phyloP scores from a whole-genome alignment of 1,140 invertebrate species.

The Neodiprion fabricii region DNA sequence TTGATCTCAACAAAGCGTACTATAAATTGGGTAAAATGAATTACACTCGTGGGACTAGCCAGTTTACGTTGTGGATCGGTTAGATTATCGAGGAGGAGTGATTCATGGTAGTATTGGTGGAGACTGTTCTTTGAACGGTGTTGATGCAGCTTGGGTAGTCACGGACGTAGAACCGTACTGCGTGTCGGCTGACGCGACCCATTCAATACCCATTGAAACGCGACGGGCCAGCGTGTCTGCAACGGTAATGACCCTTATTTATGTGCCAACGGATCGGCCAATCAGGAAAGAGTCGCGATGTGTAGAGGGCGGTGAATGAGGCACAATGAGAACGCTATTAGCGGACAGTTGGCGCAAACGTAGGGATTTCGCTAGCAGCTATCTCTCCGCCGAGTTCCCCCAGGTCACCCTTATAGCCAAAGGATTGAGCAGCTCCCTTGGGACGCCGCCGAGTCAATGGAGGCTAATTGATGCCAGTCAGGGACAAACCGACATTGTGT shows the following conservation, averaged over 20 bases:
- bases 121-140: no score
- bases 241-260: neutral
- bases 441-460: constrained; percentile 1
- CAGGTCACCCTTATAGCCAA: neutral
- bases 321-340: constrained; percentile 4
- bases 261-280: neutral
- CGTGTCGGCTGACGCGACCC: neutral
- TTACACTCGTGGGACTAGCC: neutral
- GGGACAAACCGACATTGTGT: no score
- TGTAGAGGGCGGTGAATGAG: neutral
- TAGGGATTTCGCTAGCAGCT: neutral
- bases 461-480: neutral
- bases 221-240: neutral
- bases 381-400: neutral
- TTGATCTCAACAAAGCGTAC: neutral
- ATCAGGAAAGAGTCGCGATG: neutral
- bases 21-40: neutral
- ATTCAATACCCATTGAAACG: neutral
- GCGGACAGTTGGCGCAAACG: neutral
- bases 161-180: no score
- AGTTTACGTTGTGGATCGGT: neutral
- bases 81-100: no score
- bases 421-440: neutral
- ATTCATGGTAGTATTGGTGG: no score
- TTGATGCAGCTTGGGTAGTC: no score